These are phyloP conservation scores for Drosophila mauritiana DNA, from an alignment of 1,140 invertebrate genomes.

Conservation along the genomic window DNA sequence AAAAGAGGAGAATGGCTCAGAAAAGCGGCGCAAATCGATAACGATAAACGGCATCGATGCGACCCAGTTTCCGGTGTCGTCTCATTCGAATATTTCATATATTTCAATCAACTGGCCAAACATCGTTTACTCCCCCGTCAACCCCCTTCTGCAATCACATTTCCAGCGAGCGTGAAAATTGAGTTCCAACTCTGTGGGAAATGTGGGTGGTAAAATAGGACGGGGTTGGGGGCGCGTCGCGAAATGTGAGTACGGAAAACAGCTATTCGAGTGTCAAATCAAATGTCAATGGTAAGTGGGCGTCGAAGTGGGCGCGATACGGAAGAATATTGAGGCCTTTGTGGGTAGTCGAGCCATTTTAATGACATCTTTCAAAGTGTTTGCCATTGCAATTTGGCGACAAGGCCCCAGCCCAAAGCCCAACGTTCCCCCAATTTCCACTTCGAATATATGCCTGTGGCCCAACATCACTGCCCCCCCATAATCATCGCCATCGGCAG, in stretches of 20 bases:
- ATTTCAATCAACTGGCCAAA: conserved; percentile 77
- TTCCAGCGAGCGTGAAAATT: conserved; percentile 66
- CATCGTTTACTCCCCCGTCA: conserved; percentile 16
- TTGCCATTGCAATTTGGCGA: conserved; percentile 42
- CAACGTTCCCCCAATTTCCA: neutral
- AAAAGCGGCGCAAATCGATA: conserved; percentile 23
- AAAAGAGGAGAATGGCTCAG: neutral
- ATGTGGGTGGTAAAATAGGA: neutral
- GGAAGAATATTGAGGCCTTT: conserved; percentile 10
- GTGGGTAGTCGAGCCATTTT: conserved; percentile 52
- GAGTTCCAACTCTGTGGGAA: conserved; percentile 49
- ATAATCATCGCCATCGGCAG: conserved; percentile 13
- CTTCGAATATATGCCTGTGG: conserved; percentile 10
- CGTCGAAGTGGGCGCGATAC: too few relatives aligned
- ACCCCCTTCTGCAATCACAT: conserved; percentile 38
- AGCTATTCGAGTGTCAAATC: conserved; percentile 78
- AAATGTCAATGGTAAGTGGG: conserved; percentile 47
- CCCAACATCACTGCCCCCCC: conserved; percentile 6
- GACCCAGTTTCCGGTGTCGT: conserved; percentile 26
- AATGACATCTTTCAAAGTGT: conserved; percentile 68
- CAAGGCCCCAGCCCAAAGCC: neutral
- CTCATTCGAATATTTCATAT: conserved; percentile 42
- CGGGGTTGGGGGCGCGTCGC: neutral
- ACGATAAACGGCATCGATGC: conserved; percentile 23
- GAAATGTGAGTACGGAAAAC: conserved; percentile 59